phyloP scores from a whole-genome alignment of 2,113 vertebrate genomes.

The Megatriorchis doriae region DNA sequence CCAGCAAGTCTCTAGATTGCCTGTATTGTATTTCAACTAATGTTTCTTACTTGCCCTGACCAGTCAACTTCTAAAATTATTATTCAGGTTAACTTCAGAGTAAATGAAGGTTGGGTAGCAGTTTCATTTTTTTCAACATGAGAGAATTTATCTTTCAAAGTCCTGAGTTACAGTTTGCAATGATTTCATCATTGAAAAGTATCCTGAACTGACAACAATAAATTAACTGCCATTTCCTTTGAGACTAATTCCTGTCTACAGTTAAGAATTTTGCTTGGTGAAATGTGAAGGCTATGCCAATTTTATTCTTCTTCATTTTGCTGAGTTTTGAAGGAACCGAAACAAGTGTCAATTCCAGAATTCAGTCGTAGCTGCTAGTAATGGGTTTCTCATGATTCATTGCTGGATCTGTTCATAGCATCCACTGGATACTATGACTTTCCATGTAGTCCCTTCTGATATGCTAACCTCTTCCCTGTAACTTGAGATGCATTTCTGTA shows the following conservation, averaged over 20 bases:
- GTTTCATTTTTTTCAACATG: neutral
- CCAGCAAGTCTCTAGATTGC: neutral
- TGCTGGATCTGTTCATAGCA: neutral
- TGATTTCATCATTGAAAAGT: slow-evolving; percentile 16
- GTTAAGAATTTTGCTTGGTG: neutral
- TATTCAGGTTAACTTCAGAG: neutral
- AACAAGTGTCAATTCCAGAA: neutral
- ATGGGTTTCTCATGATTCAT: neutral
- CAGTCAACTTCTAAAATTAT: neutral
- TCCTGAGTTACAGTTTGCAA: neutral
- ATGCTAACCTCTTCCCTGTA: neutral
- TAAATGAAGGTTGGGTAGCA: neutral
- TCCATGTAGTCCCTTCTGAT: neutral
- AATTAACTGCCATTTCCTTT: slow-evolving; percentile 21
- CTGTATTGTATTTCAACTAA: neutral
- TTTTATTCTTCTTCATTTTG: slow-evolving; percentile 34
- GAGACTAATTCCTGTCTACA: slow-evolving; percentile 16
- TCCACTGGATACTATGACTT: neutral
- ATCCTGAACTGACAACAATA: neutral
- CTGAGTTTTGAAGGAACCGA: neutral
- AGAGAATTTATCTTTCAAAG: slow-evolving; percentile 3
- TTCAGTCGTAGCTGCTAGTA: neutral
- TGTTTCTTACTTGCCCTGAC: neutral
- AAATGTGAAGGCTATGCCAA: neutral
- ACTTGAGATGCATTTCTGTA: neutral